Conservation (phyloP, 2,113 vertebrate genomes). For the Festucalex cinctus region DNA sequence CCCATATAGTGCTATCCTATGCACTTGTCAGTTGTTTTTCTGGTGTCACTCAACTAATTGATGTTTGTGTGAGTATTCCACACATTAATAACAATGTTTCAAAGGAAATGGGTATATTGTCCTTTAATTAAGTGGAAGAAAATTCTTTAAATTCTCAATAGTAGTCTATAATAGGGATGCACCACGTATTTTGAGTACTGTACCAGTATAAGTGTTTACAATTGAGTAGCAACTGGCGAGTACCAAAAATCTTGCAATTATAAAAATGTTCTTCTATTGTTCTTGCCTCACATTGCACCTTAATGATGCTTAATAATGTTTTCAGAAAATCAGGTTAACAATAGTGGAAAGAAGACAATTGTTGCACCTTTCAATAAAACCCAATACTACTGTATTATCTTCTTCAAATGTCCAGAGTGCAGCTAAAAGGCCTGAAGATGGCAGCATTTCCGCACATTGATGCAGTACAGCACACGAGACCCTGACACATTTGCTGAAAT, state of each 20-base stretch:
- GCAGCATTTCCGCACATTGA: conserved; percentile 43
- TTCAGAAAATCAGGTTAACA: too few relatives aligned
- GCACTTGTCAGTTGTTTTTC: neutral
- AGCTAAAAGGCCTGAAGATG: conserved; percentile 43
- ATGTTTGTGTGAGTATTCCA: neutral
- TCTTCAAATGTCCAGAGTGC: neutral
- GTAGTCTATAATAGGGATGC: neutral
- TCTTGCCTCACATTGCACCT: neutral
- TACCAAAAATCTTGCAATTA: neutral
- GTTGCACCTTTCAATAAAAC: too few relatives aligned
- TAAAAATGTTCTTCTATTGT: neutral
- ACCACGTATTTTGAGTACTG: neutral
- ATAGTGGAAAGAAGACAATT: too few relatives aligned
- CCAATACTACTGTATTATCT: too few relatives aligned
- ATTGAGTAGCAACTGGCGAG: too few relatives aligned
- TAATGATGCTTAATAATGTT: too few relatives aligned
- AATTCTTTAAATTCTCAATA: neutral
- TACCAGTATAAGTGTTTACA: too few relatives aligned
- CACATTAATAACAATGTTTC: neutral
- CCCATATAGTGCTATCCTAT: neutral
- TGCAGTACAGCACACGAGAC: neutral
- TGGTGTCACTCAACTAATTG: neutral
- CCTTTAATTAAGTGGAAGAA: too few relatives aligned
- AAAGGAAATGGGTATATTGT: neutral
- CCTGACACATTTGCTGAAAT: conserved; percentile 41